Base-by-base conservation (phyloP, 2,888 invertebrate species). In the Torymus auratus region DNA sequence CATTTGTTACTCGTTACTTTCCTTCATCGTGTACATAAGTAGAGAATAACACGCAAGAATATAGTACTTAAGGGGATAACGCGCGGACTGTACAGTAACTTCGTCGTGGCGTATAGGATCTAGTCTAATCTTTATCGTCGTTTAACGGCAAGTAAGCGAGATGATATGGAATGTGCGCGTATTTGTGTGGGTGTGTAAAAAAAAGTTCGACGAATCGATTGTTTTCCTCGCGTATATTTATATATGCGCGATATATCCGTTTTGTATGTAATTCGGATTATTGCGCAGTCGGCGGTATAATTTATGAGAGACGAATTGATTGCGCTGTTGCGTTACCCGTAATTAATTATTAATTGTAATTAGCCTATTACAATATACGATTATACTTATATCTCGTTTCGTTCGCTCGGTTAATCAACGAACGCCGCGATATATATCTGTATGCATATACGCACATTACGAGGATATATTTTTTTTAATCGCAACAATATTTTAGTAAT, bases 21-120 rank as follows among this genome's bases (percentile, higher is more conserved):
- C n/a, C 17, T 64, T 52, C 4, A 52, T 13, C 52, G 12, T 70
- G 77, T 77, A 77, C 41, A 77, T 70, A 77, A 70, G 11, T 70
- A 69, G 20, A 17, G 7, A 53, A n/a, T 20, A 61, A 20, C 12
- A 52, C 53, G 28, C n/a, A 50, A 64, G 23, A n/a, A 7, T 28
- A 53, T 64, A 64, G 64, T 2, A 50, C 15, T 17, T 70, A 70
- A 69, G 62, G 28, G 28, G 28, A 3, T 77, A 58, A n/a, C 20
- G 28, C 28, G 28, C 28, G 15, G 64, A 64, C 53, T 77, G 77
- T 77, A 77, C 77, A 77, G 77, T 58, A 20, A 77, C 15, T 61
- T 61, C 14, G 62, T 62, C 11, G 2, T 2, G 28, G 28, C 28
- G 28, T 55, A 72, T 15, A 28, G 55, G 12, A 53, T 62, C 23